Base-by-base conservation (phyloP, 2,797 vertebrate genomes). In the Lutjanus argentimaculatus region DNA sequence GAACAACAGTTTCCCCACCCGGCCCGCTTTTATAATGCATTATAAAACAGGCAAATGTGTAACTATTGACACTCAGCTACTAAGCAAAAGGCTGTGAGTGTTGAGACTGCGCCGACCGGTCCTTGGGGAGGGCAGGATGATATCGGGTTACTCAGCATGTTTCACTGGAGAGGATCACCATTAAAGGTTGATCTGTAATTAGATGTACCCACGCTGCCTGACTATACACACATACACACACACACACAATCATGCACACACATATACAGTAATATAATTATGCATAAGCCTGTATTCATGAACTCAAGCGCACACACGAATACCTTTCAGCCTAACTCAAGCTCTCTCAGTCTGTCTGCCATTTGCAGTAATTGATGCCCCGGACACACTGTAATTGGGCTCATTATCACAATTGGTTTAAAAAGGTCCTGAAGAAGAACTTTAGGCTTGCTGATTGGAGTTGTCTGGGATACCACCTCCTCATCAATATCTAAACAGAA, bases 161-260 rank as follows among this genome's bases (percentile, higher is more conserved):
- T 88, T 88, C 88, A 85, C 83, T 83, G 22, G 59, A 76, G 80
- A 75, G 79, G 75, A 84, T 88, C 85, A 68, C 74, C 71, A 70
- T 78, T 59, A 84, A 82, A 63, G 65, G 71, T 73, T 95, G 91
- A 95, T 85, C 94, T 94, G 93, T 95, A 94, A 94, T 95, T 95
- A 94, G 83, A 79, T 63, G 80, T 86, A 65, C 56, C 65, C 70
- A 63, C 16, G 2, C 5, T 40, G 64, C 45, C 45, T 48, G 52
- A 77, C 79, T 43, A 56, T 3, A 25, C 2, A 63, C 11, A 58
- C 21, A 72, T 46, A 43, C 68, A 77, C 2, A 62, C 11, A 58
- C 25, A 75, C 42, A 43, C 45, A 4, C 30, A 36, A 36, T 51
- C 0, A 0, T 25, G 30, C 45, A 42, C 70, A 71, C 42, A 55